Evolutionary conservation across 2,888 invertebrate species (phyloP).

Genomic region (Troglohyphantes excavatus): DNA sequence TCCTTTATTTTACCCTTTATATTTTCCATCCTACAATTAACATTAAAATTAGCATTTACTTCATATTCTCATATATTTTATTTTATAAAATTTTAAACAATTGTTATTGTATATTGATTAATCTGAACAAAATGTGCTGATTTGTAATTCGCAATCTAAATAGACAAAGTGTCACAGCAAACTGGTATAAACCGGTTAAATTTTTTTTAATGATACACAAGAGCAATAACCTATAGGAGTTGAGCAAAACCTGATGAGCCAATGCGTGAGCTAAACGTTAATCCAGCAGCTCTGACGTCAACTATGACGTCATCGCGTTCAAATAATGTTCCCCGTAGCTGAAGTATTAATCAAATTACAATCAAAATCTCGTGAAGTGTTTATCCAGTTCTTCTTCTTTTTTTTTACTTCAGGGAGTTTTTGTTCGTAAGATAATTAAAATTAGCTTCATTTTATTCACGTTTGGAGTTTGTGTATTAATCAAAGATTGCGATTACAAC

Average conservation of each 20-base stretch:
- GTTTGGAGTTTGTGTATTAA: neutral
- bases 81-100: no score
- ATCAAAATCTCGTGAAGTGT: slow-evolving; percentile 26
- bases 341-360: slow-evolving; percentile 25
- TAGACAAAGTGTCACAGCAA: no score
- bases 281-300: slow-evolving; percentile 15
- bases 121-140: no score
- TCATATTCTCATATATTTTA: no score
- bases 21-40: no score
- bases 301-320: slow-evolving; percentile 11
- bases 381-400: neutral
- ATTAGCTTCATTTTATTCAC: neutral
- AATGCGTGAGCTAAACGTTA: neutral
- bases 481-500: neutral
- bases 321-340: slow-evolving; percentile 8
- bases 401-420: neutral
- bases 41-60: no score
- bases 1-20: no score
- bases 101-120: no score
- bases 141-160: no score
- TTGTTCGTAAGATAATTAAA: neutral
- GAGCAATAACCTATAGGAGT: neutral
- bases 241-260: neutral
- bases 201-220: no score
- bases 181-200: no score